Percentiles rank a stretch among this genome's conserved stretches.
phyloP scores from a whole-genome alignment of 2,113 vertebrate genomes.

The Strix uralensis region DNA sequence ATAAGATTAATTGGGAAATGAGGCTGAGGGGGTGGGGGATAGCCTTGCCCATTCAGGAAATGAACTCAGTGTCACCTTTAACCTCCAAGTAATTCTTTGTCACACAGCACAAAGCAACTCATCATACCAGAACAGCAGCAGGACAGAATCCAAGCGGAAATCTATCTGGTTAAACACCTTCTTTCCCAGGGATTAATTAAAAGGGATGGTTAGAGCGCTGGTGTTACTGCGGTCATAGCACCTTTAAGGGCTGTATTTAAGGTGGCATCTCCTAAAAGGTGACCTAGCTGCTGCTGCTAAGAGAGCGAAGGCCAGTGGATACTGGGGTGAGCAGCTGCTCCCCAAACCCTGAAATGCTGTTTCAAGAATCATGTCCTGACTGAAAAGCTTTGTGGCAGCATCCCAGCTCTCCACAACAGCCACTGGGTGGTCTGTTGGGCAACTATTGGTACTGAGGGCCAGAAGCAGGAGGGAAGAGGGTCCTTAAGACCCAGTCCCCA shows the following conservation, averaged over 20 bases:
- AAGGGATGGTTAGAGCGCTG: background rate
- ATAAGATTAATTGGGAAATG: constrained; percentile 21
- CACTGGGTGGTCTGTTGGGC: background rate
- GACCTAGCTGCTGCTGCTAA: background rate
- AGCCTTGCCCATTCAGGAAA: background rate
- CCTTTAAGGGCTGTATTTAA: background rate
- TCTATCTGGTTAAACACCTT: constrained; percentile 1
- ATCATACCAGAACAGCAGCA: constrained; percentile 18
- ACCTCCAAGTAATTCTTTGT: constrained; percentile 40
- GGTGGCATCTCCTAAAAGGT: background rate
- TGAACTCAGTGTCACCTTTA: constrained; percentile 3
- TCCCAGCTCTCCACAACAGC: background rate
- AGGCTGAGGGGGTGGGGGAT: background rate
- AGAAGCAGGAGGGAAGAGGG: background rate
- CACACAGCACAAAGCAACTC: constrained; percentile 33
- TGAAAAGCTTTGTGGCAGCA: background rate
- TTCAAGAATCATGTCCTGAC: background rate
- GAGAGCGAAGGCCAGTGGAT: background rate
- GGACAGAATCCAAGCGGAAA: constrained; percentile 28
- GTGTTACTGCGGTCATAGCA: background rate
- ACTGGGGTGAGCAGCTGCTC: fast-evolving
- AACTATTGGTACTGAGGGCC: background rate
- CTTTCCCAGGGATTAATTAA: constrained; percentile 29
- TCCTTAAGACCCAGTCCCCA: background rate
- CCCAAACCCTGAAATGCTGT: background rate